Conservation (phyloP, 1,140 invertebrate species). For the Rhagoletis pomonella region DNA sequence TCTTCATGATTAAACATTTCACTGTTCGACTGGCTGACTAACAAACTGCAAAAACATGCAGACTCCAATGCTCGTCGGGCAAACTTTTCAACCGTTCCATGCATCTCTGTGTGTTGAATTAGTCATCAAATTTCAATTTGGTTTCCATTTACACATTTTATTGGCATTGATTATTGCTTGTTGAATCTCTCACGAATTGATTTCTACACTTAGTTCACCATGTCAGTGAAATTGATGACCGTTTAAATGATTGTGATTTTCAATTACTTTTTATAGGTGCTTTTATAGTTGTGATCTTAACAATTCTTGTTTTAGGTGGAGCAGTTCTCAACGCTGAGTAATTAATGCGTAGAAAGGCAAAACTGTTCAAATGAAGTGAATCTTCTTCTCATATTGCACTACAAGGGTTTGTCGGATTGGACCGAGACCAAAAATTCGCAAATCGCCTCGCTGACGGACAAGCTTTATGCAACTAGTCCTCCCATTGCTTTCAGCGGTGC, state of each 20-base stretch:
- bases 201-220: background rate
- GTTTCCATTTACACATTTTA: constrained; percentile 34
- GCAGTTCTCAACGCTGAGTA: too few relatives aligned
- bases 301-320: too few relatives aligned
- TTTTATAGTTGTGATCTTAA: too few relatives aligned
- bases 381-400: too few relatives aligned
- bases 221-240: background rate
- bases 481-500: too few relatives aligned
- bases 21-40: background rate
- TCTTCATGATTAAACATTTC: background rate
- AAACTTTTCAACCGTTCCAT: background rate
- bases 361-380: too few relatives aligned
- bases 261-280: constrained; percentile 5
- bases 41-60: too few relatives aligned
- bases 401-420: too few relatives aligned
- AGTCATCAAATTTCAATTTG: background rate
- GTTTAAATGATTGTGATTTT: constrained; percentile 30
- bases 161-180: background rate
- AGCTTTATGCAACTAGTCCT: too few relatives aligned
- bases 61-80: background rate
- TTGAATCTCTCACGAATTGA: background rate
- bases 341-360: too few relatives aligned
- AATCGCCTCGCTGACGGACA: too few relatives aligned
- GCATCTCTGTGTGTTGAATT: background rate
- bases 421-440: too few relatives aligned